A percentile compares a stretch with the other conserved stretches of the same genome.
Evolutionary conservation across 2,888 invertebrate genomes (phyloP).

Genomic region (Platycheirus rosarum): DNA sequence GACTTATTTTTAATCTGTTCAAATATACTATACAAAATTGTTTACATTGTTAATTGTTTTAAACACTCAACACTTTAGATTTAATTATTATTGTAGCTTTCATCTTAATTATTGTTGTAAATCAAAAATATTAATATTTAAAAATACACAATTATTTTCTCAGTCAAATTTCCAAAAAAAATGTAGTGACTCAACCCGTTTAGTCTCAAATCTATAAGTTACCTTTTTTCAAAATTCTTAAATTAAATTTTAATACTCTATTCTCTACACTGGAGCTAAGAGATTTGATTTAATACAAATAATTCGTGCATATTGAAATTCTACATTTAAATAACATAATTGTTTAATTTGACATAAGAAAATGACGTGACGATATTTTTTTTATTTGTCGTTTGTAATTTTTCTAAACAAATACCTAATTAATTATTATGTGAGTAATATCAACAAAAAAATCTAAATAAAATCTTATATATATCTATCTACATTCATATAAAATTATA

Average conservation of each 20-base stretch:
- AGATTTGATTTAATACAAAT: constrained; percentile 75
- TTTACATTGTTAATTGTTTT: neutral
- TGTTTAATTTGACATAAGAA: constrained; percentile 73
- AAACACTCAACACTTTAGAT: neutral
- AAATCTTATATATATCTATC: neutral
- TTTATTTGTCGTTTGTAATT: constrained; percentile 58
- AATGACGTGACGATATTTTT: constrained; percentile 68
- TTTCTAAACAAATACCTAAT: constrained; percentile 4
- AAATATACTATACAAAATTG: too few relatives aligned
- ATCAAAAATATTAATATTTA: constrained; percentile 30
- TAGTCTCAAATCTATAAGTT: constrained; percentile 9
- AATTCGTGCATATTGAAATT: constrained; percentile 30
- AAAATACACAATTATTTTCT: constrained; percentile 72
- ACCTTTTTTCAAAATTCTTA: constrained; percentile 14
- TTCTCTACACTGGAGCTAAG: constrained; percentile 76
- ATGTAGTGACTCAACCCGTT: too few relatives aligned
- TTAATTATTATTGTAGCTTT: constrained; percentile 15
- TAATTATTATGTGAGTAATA: constrained; percentile 6
- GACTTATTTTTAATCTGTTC: too few relatives aligned
- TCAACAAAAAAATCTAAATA: neutral
- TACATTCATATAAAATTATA: constrained; percentile 9
- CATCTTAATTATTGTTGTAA: constrained; percentile 46
- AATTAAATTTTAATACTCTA: constrained; percentile 52
- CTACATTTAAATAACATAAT: constrained; percentile 11
- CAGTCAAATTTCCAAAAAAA: constrained; percentile 68